Percentiles rank a stretch among this genome's conserved stretches.
These are phyloP conservation scores for Labrus mixtus DNA, from an alignment of 2,113 vertebrate genomes.

Conservation along the genomic window DNA sequence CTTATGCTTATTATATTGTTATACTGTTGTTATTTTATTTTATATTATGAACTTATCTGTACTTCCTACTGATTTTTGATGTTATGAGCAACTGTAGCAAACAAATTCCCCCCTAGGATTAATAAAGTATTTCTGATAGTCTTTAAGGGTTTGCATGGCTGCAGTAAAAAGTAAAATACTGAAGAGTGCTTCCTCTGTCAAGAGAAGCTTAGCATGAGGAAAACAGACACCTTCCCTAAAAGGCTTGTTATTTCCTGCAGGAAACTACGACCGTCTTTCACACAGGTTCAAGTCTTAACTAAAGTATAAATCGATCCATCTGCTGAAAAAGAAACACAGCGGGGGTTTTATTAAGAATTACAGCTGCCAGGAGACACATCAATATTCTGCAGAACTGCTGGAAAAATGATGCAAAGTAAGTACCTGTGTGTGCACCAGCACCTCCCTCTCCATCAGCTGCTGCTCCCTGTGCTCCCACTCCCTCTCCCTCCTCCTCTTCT, in stretches of 20 bases:
- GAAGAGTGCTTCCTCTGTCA: too few species aligned
- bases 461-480: constrained; percentile 90
- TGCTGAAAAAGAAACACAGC: background rate
- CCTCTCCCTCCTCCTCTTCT: constrained; percentile 85
- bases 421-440: constrained; percentile 75
- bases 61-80: too few species aligned
- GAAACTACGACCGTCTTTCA: background rate
- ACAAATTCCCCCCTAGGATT: too few species aligned
- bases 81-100: too few species aligned
- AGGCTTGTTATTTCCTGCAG: background rate
- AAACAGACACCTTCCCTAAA: too few species aligned
- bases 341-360: background rate
- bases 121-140: too few species aligned
- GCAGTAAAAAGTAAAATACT: too few species aligned
- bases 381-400: background rate
- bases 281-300: background rate
- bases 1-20: too few species aligned
- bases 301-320: background rate
- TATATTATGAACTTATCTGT: too few species aligned
- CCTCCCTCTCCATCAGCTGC: constrained; percentile 86
- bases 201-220: too few species aligned
- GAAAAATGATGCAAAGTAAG: constrained; percentile 8
- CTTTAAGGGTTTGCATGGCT: too few species aligned
- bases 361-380: background rate
- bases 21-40: too few species aligned